Conservation (phyloP, 2,113 vertebrate species). For the Hemibagrus wyckioides region DNA sequence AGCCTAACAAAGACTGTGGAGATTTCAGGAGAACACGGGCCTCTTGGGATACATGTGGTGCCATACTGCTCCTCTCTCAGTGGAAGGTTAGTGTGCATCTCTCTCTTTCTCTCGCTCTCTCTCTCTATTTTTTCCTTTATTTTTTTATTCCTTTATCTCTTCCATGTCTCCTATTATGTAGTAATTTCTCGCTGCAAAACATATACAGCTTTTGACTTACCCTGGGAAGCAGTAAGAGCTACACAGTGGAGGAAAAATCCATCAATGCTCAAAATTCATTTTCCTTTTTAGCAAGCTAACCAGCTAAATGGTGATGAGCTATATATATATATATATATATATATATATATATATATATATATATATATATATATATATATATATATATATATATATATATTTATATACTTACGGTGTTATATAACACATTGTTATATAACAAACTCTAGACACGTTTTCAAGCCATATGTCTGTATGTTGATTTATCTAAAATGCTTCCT, state of each 20-base stretch:
- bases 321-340: no score
- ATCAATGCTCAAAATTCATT: neutral
- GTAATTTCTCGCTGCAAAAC: neutral
- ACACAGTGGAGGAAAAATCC: neutral
- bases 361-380: no score
- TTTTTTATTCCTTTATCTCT: neutral
- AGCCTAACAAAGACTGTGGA: constrained; percentile 88
- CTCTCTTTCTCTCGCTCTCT: constrained; percentile 47
- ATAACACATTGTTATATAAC: no score
- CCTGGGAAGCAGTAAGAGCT: neutral
- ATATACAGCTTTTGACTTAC: neutral
- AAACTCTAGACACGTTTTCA: neutral
- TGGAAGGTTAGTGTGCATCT: constrained; percentile 83
- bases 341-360: no score
- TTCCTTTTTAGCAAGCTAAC: neutral
- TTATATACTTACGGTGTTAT: no score
- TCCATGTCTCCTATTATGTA: neutral
- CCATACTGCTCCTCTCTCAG: constrained; percentile 94
- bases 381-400: no score
- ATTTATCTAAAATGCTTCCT: neutral
- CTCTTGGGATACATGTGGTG: constrained; percentile 94
- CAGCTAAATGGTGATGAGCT: neutral
- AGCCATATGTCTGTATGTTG: neutral
- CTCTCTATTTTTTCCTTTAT: constrained; percentile 72
- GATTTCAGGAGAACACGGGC: constrained; percentile 89